Evolutionary conservation across 2,888 invertebrate species (phyloP).

Genomic region (Drosophila acutilabella): DNA sequence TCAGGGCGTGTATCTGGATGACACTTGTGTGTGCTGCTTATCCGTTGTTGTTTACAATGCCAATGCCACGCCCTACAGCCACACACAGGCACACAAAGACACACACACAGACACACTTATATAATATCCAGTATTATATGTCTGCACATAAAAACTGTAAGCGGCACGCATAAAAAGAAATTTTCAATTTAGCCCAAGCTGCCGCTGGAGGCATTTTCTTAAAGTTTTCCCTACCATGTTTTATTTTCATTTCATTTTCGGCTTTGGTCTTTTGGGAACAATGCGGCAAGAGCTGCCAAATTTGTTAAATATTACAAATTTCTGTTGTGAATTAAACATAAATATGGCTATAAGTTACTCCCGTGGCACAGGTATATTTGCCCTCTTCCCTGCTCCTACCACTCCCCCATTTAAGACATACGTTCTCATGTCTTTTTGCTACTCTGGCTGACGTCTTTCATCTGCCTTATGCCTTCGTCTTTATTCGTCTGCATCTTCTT

Average conservation of each 20-base stretch:
- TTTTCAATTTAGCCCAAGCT: constrained; percentile 73
- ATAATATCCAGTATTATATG: constrained; percentile 63
- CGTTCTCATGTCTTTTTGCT: constrained; percentile 11
- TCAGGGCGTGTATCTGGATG: constrained; percentile 60
- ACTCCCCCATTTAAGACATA: neutral
- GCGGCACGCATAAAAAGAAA: constrained; percentile 71
- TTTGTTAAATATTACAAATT: constrained; percentile 60
- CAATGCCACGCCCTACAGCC: constrained; percentile 70
- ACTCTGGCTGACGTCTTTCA: constrained; percentile 1
- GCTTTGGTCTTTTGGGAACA: constrained; percentile 37
- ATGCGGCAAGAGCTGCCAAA: constrained; percentile 47
- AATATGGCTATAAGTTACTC: constrained; percentile 52
- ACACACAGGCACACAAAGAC: constrained; percentile 32
- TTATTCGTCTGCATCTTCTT: constrained; percentile 1
- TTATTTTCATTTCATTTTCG: constrained; percentile 10
- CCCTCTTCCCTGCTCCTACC: neutral
- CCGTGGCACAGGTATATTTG: constrained; percentile 30
- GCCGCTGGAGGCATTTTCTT: constrained; percentile 41
- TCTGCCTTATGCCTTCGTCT: constrained; percentile 11
- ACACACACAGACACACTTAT: constrained; percentile 4
- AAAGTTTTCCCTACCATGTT: constrained; percentile 17
- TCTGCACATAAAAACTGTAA: constrained; percentile 73
- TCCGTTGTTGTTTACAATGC: constrained; percentile 76
- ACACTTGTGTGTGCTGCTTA: constrained; percentile 77
- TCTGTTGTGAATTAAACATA: constrained; percentile 68